Evolutionary conservation across 2,113 vertebrate genomes (phyloP).

Genomic region (Oryzias javanicus): DNA sequence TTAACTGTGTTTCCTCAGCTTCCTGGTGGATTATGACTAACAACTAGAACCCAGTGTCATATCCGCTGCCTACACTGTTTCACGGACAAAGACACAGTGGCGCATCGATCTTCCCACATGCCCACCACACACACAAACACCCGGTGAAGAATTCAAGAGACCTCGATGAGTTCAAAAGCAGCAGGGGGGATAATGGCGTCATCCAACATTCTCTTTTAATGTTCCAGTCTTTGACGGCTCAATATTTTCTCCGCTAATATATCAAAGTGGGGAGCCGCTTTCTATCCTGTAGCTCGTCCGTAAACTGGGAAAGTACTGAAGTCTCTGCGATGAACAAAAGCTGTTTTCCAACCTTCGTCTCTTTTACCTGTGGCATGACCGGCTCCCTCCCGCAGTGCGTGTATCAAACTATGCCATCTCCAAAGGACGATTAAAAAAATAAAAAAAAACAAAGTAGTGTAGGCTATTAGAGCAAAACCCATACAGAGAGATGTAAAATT

Average conservation of each 20-base stretch:
- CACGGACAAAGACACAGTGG: constrained; percentile 47
- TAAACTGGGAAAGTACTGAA: constrained; percentile 40
- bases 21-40: constrained; percentile 97
- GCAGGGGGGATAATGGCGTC: constrained; percentile 35
- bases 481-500: background rate
- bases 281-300: constrained; percentile 27
- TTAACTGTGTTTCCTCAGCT: constrained; percentile 72
- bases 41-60: constrained; percentile 77
- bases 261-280: constrained; percentile 29
- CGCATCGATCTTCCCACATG: constrained; percentile 13
- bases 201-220: constrained; percentile 32
- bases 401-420: constrained; percentile 26
- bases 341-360: background rate
- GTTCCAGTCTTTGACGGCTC: constrained; percentile 33
- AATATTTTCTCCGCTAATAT: constrained; percentile 45
- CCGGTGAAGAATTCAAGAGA: constrained; percentile 37
- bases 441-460: constrained; percentile 15
- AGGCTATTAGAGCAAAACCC: constrained; percentile 22
- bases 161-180: constrained; percentile 49
- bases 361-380: constrained; percentile 14
- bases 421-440: constrained; percentile 16
- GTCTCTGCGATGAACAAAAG: constrained; percentile 40
- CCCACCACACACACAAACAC: constrained; percentile 6
- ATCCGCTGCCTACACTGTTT: constrained; percentile 60
- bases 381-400: constrained; percentile 22